Evolutionary conservation across 2,113 vertebrate species (phyloP).

Genomic region (Pterocles gutturalis): DNA sequence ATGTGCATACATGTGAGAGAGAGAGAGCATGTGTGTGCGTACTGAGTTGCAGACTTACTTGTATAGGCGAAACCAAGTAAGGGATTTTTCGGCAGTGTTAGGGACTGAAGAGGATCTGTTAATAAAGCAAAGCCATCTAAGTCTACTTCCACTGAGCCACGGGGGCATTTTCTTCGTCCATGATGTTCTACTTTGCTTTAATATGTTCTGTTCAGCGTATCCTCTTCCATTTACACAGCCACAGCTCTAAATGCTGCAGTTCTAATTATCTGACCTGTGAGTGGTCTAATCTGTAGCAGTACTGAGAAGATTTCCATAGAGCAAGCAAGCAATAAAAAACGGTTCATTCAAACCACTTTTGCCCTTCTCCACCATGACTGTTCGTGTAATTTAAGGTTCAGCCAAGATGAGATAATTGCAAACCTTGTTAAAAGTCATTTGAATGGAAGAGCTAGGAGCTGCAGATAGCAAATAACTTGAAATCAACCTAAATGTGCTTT

Average conservation of each 20-base stretch:
- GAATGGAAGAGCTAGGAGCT: background rate
- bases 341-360: background rate
- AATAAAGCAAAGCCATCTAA: background rate
- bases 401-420: background rate
- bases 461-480: background rate
- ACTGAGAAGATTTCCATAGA: background rate
- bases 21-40: background rate
- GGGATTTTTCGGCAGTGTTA: background rate
- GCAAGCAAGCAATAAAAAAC: background rate
- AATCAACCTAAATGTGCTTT: background rate
- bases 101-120: background rate
- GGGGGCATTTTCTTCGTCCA: background rate
- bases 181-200: background rate
- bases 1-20: background rate
- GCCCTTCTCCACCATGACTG: background rate
- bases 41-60: background rate
- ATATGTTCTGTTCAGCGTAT: background rate
- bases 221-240: background rate
- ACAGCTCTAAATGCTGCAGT: background rate
- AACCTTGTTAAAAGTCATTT: background rate
- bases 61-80: background rate
- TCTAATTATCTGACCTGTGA: background rate
- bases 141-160: background rate
- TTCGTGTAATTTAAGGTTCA: background rate
- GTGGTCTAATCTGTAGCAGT: background rate